phyloP scores from a whole-genome alignment of 1,140 invertebrate species.

The Whitmania pigra region DNA sequence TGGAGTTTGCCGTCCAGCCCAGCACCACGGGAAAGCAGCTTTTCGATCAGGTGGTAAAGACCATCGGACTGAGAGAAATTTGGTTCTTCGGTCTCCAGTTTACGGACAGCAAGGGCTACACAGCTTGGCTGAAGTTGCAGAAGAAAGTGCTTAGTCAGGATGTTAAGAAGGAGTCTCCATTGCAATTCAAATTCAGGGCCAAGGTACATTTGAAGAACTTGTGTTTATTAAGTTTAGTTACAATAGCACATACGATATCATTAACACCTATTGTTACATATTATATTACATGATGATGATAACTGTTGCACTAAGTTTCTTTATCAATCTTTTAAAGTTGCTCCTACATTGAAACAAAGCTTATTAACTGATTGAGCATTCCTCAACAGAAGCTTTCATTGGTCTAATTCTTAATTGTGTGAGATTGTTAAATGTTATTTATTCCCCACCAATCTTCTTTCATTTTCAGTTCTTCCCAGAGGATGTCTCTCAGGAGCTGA shows the following conservation, averaged over 20 bases:
- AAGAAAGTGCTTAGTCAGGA: conserved; percentile 68
- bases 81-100: conserved; percentile 98
- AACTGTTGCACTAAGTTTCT: too few relatives aligned
- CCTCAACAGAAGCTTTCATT: too few relatives aligned
- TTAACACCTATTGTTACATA: too few relatives aligned
- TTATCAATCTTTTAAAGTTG: too few relatives aligned
- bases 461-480: conserved; percentile 77
- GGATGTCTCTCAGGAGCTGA: conserved; percentile 94
- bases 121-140: conserved; percentile 92
- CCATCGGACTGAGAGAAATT: conserved; percentile 90
- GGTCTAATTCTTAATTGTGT: too few relatives aligned
- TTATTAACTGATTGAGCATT: too few relatives aligned
- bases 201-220: conserved; percentile 46
- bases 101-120: conserved; percentile 84
- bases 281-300: too few relatives aligned
- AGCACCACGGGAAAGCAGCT: conserved; percentile 96
- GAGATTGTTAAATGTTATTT: too few relatives aligned
- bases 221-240: too few relatives aligned
- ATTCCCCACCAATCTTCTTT: too few relatives aligned
- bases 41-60: conserved; percentile 98
- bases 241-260: too few relatives aligned
- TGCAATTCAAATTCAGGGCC: conserved; percentile 96
- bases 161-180: conserved; percentile 81
- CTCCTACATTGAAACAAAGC: too few relatives aligned
- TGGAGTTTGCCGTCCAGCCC: conserved; percentile 99